Percentiles rank a stretch among this genome's conserved stretches.
Evolutionary conservation across 2,113 vertebrate species (phyloP).

Genomic region (Motacilla alba): DNA sequence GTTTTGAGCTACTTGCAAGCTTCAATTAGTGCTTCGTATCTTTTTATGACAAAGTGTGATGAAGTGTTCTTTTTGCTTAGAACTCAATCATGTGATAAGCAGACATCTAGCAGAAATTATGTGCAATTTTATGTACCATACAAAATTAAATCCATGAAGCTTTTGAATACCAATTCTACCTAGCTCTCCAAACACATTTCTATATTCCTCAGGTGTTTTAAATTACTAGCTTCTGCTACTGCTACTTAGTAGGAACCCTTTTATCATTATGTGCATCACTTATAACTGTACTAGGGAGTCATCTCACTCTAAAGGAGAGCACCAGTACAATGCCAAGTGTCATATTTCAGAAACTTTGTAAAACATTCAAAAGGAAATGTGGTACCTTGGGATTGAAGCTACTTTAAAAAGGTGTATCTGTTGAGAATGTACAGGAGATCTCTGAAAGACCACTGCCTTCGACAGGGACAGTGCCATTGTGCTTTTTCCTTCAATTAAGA

Average conservation of each 20-base stretch:
- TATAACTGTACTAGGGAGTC: not conserved
- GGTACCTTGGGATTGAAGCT: not conserved
- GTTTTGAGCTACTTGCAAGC: not conserved
- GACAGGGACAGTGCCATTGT: not conserved
- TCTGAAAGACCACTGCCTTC: not conserved
- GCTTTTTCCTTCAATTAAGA: not conserved
- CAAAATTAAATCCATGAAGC: not conserved
- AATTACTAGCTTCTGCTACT: not conserved
- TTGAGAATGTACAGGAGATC: not conserved
- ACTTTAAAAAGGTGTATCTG: not conserved
- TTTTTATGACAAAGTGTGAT: not conserved
- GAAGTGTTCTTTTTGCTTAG: not conserved
- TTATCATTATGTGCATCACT: not conserved
- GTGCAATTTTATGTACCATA: not conserved
- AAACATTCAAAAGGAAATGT: not conserved
- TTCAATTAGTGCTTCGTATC: not conserved
- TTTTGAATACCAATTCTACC: not conserved
- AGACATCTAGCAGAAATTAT: not conserved
- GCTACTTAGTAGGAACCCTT: not conserved
- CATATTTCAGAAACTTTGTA: not conserved
- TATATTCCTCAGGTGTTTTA: not conserved
- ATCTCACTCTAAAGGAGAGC: not conserved
- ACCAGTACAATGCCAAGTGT: not conserved
- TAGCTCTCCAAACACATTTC: not conserved
- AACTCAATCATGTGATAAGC: not conserved